phyloP scores from a whole-genome alignment of 2,113 vertebrate species.

The Sorex fumeus region DNA sequence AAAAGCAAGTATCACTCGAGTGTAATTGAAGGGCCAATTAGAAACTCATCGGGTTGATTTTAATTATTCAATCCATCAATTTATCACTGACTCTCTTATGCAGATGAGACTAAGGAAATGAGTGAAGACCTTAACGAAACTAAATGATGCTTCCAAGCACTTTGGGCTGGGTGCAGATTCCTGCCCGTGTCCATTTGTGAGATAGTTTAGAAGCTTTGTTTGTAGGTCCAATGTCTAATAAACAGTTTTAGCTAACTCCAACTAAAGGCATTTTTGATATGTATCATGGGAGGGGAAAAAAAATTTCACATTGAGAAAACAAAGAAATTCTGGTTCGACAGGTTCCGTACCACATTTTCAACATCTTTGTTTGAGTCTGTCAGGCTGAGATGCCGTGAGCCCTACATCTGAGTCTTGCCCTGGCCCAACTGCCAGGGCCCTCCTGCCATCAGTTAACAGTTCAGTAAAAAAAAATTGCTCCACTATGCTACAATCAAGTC shows the following conservation, averaged over 20 bases:
- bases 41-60: constrained; percentile 62
- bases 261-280: not conserved
- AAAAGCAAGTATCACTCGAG: constrained; percentile 74
- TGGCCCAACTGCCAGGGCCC: constrained; percentile 54
- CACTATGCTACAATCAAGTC: not conserved
- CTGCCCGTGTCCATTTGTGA: not conserved
- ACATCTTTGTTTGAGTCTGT: constrained; percentile 57
- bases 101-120: constrained; percentile 47
- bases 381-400: not conserved
- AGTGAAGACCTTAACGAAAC: constrained; percentile 54
- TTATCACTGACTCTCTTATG: constrained; percentile 36
- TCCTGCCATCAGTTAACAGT: constrained; percentile 61
- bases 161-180: constrained; percentile 19
- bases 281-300: not conserved
- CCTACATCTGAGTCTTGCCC: no score
- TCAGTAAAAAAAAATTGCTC: constrained; percentile 62
- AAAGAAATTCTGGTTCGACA: constrained; percentile 20
- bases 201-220: constrained; percentile 59
- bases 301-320: not conserved
- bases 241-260: constrained; percentile 51
- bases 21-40: constrained; percentile 57
- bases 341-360: constrained; percentile 44
- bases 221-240: constrained; percentile 58
- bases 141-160: constrained; percentile 47
- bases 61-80: constrained; percentile 70